These are phyloP conservation scores for Diarsia dahlii DNA, from an alignment of 2,888 invertebrate species.

Conservation along the genomic window DNA sequence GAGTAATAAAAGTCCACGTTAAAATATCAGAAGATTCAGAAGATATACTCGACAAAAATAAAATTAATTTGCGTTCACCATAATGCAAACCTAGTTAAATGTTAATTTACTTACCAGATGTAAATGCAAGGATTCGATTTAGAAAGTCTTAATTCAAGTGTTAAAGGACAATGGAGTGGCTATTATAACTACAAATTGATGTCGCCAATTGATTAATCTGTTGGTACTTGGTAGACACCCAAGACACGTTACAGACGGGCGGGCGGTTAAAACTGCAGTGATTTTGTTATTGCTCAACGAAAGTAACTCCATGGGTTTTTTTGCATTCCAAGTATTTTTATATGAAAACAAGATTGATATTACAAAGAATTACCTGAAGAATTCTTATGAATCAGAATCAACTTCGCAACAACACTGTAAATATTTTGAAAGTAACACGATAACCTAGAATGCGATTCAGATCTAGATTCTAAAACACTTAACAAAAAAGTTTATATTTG, in stretches of 20 bases:
- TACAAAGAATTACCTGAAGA: constrained; percentile 47
- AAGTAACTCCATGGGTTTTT: not conserved
- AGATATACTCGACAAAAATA: too few relatives aligned
- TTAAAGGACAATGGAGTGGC: constrained; percentile 53
- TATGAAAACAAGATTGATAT: constrained; percentile 15
- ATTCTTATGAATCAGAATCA: constrained; percentile 52
- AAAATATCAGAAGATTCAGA: not conserved
- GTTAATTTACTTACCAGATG: constrained; percentile 23
- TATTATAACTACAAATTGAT: constrained; percentile 69
- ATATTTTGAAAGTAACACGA: constrained; percentile 53
- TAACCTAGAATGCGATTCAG: constrained; percentile 49
- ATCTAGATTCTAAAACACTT: constrained; percentile 57
- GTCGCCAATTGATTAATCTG: constrained; percentile 69
- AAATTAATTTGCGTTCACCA: not conserved
- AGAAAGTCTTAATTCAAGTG: constrained; percentile 54
- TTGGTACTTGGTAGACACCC: constrained; percentile 64
- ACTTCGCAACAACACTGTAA: constrained; percentile 43
- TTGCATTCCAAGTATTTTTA: not conserved
- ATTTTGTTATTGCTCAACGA: constrained; percentile 20
- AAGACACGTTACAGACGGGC: constrained; percentile 59
- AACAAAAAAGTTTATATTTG: constrained; percentile 62
- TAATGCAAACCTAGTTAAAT: not conserved
- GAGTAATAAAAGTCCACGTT: too few relatives aligned
- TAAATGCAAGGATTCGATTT: constrained; percentile 25
- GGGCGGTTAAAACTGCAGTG: constrained; percentile 15